Base-by-base conservation (phyloP, 64 coral and sea anemone species). In the Actinia tenebrosa region DNA sequence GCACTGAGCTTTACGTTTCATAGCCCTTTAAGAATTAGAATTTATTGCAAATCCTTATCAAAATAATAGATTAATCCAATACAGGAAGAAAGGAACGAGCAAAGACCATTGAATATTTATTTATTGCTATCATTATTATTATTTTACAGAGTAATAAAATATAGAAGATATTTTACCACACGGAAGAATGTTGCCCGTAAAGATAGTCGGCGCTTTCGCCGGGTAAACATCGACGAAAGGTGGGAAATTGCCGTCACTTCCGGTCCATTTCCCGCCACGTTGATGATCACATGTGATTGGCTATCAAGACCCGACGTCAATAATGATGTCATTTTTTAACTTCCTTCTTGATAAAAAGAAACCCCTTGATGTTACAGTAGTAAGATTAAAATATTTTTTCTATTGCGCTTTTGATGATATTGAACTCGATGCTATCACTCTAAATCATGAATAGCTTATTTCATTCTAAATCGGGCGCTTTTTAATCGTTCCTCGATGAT, bases 11-110 rank as follows among this genome's bases (percentile, higher is more conserved):
- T 75, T 75, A 30, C 26, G 11, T 75, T 42, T 75, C 11, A 4
- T 30, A 75, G 13, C 25, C 8, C 26, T 75, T 15, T 25, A 75
- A 30, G 10, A 30, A 9, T 25, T 3, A 3, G n/a, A 13, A 42
- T 23, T 25, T 7, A 4, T n/a, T 69, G n/a, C 5, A 42, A 75
- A 75, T 42, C 69, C 69, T 75, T 75, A 25, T 75, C n/a, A 75
- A 75, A 75, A 75, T 75, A 75, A 30, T 75, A 10, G n/a, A 75
- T 7, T 75, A 75, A 75, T 75, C 69, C 69, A 15, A 75, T 75
- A 42, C 26, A 75, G 26, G 69, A 75, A 75, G 69, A 75, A 69
- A 42, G 20, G 4, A 13, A 75, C n/a, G 47, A 50, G 7, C n/a
- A 10, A 30, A 75, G 25, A 26, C 26, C 26, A 75, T 30, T 25